These are phyloP conservation scores for Cryptoprocta ferox DNA, from an alignment of 2,797 vertebrate species.

Conservation along the genomic window DNA sequence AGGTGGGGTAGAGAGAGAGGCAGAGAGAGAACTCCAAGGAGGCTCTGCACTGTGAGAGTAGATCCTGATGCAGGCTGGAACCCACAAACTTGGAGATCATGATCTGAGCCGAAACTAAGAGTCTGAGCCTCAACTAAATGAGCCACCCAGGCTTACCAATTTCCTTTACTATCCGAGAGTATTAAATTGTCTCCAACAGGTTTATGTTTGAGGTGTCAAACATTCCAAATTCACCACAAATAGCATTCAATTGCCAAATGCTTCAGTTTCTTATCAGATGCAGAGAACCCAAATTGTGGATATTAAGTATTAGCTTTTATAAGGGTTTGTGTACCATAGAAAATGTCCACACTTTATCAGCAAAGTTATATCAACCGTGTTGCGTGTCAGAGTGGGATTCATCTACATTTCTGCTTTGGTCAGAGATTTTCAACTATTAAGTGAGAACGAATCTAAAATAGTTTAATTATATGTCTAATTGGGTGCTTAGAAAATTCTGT, in stretches of 20 bases:
- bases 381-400: background rate
- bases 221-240: background rate
- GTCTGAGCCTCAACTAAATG: no score
- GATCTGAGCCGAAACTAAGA: no score
- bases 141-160: background rate
- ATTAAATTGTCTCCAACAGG: background rate
- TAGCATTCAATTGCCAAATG: background rate
- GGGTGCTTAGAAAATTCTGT: background rate
- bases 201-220: background rate
- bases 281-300: background rate
- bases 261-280: background rate
- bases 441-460: background rate
- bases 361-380: background rate
- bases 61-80: no score
- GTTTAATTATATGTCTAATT: background rate
- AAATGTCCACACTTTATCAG: background rate
- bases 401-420: background rate
- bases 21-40: no score
- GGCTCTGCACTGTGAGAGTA: no score
- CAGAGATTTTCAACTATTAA: slow-evolving; percentile 47
- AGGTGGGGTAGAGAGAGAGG: no score
- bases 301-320: background rate
- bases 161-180: background rate
- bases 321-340: background rate
- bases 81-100: no score